Base-by-base conservation (phyloP, 2,888 invertebrate genomes). In the Yponomeuta malinellus region DNA sequence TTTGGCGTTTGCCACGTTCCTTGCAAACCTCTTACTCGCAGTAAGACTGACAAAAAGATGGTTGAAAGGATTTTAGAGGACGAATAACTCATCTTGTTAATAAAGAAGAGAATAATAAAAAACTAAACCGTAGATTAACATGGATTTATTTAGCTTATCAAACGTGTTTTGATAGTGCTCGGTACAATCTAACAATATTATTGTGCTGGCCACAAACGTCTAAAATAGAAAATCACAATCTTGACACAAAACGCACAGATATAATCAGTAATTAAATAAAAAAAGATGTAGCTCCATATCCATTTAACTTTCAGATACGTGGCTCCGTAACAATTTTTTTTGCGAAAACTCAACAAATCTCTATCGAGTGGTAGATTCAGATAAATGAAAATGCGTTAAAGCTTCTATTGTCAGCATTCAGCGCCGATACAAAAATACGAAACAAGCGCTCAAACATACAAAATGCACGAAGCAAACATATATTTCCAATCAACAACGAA, bases 121-220 rank as follows among this genome's bases (percentile, higher is more conserved):
- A 63, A 67, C 48, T 12, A 2, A 29, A 48, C 5, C 12, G 10
- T 82, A 81, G 87, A 90, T 87, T 89, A 89, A 90, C 89, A 90
- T 90, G 86, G 84, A 85, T 90, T 90, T 91, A 90, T 90, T 91
- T 83, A 85, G 82, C 86, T 88, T 84, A 88, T 86, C 85, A 89
- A 87, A 86, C 85, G 85, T 88, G 87, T 88, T 86, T 83, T 81
- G 89, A 88, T 80, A 82, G 90, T 90, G 90, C 88, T 79, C 79
- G 81, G 79, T 85, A 86, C 79, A 83, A 85, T 85, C 87, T 88
- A 87, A 85, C 84, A 87, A 85, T 78, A 59, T 85, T 48, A 80
- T 79, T 75, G 89, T 89, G 89, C 85, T 59, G 52, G 15, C 79
- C 80, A 86, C 85, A 86, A 84, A 83, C 81, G 31, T 68, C 73